These are phyloP conservation scores for Tor tambroides DNA, from an alignment of 2,113 vertebrate species.

Conservation along the genomic window DNA sequence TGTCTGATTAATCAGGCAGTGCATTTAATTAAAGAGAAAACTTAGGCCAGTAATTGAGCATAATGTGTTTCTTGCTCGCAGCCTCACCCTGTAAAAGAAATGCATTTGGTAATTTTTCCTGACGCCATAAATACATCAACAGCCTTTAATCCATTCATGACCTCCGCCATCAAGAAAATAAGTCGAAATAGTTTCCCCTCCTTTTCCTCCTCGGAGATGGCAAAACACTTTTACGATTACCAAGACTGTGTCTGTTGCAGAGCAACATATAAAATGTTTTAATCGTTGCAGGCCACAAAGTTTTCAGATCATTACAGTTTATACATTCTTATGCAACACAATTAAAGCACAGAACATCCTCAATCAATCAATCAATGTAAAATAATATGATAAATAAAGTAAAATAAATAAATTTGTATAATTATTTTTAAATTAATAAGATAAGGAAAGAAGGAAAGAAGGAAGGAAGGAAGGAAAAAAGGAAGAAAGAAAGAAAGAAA, in stretches of 20 bases:
- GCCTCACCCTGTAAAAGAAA: conserved; percentile 58
- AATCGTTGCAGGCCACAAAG: not conserved
- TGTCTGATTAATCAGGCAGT: conserved; percentile 73
- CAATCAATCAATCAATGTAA: too few relatives aligned
- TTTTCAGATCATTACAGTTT: too few relatives aligned
- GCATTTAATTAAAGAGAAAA: conserved; percentile 81
- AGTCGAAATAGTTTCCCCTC: not conserved
- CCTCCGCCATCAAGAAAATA: conserved; percentile 62
- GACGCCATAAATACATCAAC: conserved; percentile 74
- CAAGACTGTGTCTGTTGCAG: not conserved
- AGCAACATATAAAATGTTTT: not conserved
- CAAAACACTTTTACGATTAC: not conserved
- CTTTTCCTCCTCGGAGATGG: not conserved
- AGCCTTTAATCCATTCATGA: conserved; percentile 73
- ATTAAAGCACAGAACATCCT: too few relatives aligned
- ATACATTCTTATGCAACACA: too few relatives aligned
- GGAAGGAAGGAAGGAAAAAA: too few relatives aligned
- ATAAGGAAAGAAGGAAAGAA: too few relatives aligned
- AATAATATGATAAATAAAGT: too few relatives aligned
- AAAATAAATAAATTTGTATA: too few relatives aligned
- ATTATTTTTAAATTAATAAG: too few relatives aligned
- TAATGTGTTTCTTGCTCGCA: conserved; percentile 67
- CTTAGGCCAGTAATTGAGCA: conserved; percentile 77
- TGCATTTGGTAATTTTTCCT: conserved; percentile 69
- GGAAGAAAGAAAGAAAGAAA: too few relatives aligned